phyloP scores from a whole-genome alignment of 2,797 vertebrate species.

The Channallabes apus region DNA sequence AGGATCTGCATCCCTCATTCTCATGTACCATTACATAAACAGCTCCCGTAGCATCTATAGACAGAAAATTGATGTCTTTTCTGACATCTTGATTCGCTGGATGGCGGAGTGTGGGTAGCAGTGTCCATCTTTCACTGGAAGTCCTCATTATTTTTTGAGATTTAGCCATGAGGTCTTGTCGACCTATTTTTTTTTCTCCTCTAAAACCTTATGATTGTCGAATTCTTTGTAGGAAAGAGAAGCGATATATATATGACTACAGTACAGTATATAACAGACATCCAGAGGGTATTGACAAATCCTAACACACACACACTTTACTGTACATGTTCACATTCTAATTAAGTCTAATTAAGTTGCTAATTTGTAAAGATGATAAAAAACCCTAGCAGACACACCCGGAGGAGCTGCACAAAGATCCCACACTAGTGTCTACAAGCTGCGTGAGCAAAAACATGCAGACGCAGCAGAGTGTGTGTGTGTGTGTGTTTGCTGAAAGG shows the following conservation, averaged over 20 bases:
- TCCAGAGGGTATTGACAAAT: background rate
- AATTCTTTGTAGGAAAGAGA: background rate
- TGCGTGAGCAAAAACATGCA: background rate
- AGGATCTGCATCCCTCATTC: constrained; percentile 61
- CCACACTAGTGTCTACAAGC: background rate
- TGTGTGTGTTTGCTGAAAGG: background rate
- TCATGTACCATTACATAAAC: constrained; percentile 51
- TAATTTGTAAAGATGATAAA: constrained; percentile 8
- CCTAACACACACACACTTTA: constrained; percentile 1
- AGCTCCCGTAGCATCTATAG: constrained; percentile 41
- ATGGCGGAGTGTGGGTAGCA: background rate
- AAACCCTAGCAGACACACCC: background rate
- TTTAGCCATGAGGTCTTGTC: background rate
- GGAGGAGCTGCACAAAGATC: background rate
- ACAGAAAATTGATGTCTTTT: background rate
- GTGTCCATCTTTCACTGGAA: background rate
- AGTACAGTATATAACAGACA: background rate
- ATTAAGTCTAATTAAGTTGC: background rate
- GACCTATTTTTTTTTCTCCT: background rate
- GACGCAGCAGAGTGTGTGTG: background rate
- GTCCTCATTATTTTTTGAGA: background rate
- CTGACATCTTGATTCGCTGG: background rate
- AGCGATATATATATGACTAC: background rate
- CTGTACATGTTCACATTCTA: background rate
- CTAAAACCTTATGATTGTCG: background rate